These are phyloP conservation scores for Bungarus multicinctus DNA, from an alignment of 2,113 vertebrate species.

Conservation along the genomic window DNA sequence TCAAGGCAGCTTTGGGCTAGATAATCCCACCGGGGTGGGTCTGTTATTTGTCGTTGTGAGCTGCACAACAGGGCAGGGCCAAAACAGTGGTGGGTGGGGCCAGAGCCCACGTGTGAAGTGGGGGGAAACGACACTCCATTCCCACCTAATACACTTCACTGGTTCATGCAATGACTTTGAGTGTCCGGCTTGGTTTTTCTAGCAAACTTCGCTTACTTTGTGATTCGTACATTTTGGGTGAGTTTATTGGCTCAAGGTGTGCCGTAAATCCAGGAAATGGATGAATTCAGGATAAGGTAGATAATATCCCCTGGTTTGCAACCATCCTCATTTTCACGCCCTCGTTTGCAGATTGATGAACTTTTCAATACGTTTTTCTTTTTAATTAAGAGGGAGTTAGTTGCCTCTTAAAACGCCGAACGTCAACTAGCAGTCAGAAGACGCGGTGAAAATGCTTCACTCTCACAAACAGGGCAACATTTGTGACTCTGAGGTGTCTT, in stretches of 20 bases:
- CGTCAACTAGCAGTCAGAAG: neutral
- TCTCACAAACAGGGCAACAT: neutral
- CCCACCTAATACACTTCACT: neutral
- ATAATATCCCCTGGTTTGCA: neutral
- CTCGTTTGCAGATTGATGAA: neutral
- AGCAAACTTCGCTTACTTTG: neutral
- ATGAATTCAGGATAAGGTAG: neutral
- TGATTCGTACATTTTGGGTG: neutral
- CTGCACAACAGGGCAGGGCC: neutral
- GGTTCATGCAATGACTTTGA: neutral
- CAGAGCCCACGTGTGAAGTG: neutral
- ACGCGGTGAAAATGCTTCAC: neutral
- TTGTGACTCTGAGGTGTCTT: neutral
- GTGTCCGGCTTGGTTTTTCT: neutral
- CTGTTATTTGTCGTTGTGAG: neutral
- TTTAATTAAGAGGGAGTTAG: too few relatives aligned
- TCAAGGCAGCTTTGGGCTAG: neutral
- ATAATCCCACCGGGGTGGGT: neutral
- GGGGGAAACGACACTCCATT: neutral
- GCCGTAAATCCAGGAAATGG: neutral
- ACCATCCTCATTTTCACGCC: neutral
- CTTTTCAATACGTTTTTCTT: neutral
- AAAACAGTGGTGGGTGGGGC: neutral
- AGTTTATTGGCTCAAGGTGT: neutral
- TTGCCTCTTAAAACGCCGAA: neutral